Conservation (phyloP, 2,888 invertebrate genomes). For the Drosophila mimica region DNA sequence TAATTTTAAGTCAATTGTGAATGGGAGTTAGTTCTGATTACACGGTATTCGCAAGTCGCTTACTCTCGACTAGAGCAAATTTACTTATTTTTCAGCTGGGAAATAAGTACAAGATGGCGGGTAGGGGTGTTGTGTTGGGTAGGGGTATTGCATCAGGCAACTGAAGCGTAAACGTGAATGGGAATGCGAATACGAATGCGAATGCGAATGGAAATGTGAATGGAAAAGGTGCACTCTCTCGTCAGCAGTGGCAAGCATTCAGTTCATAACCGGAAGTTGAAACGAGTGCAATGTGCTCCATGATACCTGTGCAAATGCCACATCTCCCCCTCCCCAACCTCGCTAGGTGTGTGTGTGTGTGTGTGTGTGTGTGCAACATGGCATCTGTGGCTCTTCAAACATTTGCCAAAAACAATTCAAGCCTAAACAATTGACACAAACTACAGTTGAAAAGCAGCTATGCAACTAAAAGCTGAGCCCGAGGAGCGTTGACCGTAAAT, state of each 20-base stretch:
- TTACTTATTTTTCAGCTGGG: slow-evolving; percentile 15
- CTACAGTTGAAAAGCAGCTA: slow-evolving; percentile 35
- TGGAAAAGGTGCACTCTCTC: slow-evolving; percentile 57
- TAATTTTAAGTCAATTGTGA: background rate
- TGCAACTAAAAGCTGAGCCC: slow-evolving; percentile 23
- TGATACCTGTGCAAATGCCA: slow-evolving; percentile 27
- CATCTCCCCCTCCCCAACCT: background rate
- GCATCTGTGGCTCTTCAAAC: slow-evolving; percentile 60
- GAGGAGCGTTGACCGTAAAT: slow-evolving; percentile 65
- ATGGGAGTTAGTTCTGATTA: background rate
- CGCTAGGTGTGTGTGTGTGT: background rate
- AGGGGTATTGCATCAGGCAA: slow-evolving; percentile 44
- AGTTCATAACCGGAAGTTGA: slow-evolving; percentile 78
- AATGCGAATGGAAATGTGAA: slow-evolving; percentile 32
- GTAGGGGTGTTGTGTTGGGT: background rate
- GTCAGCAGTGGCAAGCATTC: slow-evolving; percentile 23
- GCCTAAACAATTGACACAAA: slow-evolving; percentile 74
- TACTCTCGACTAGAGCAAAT: slow-evolving; percentile 1
- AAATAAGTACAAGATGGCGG: background rate
- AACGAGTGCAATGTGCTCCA: slow-evolving; percentile 67
- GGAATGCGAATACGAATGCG: slow-evolving; percentile 47
- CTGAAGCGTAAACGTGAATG: slow-evolving; percentile 78
- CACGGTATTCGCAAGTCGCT: background rate
- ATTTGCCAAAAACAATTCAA: slow-evolving; percentile 73
- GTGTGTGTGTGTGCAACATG: slow-evolving; percentile 6